Evolutionary conservation across 37 sponge, comb jelly and placozoan genomes (phyloP), one percentile per base, ranked within the genome.

Genomic region (Geodia barretti): DNA sequence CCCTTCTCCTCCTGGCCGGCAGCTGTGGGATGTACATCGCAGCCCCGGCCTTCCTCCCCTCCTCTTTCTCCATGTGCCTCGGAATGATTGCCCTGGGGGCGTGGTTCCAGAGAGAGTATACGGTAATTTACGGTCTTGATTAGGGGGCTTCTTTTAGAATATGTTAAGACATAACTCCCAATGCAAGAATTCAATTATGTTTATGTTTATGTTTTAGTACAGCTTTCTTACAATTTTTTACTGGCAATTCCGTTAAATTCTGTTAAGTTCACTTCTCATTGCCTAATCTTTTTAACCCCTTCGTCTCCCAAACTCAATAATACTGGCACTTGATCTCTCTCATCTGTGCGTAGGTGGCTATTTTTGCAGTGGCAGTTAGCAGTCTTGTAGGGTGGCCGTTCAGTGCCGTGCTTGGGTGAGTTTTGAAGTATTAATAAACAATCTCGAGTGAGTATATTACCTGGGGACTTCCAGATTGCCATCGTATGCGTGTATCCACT

Each of bases 321-420:
- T n/a, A n/a, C n/a, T n/a, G n/a, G n/a, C n/a, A n/a, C n/a, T n/a
- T n/a, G n/a, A n/a, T n/a, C n/a, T n/a, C n/a, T n/a, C n/a, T 21
- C 28, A 24, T 72, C 62, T 61, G 38, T 72, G 43, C 39, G 19
- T 73, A 98, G 95, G 28, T 92, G 20, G 88, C 97, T 24, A 85
- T 98, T 23, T 84, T 92, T 42, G 80, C 93, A 64, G 81, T 88
- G 59, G 95, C 91, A 33, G 39, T 90, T 17, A 87, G 90, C 54
- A 74, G 95, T 60, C 54, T 96, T 14, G 68, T 96, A 42, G 99
- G 97, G 1, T 98, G 99, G 99, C 99, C 99, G 21, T 98, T 98
- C 85, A 86, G 84, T 80, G 93, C 89, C 69, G 92, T 83, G 32
- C 43, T 98, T 9, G 99, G 99, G 96, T 95, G 63, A 81, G 90